Evolutionary conservation across 2,888 invertebrate genomes (phyloP).

Genomic region (Hymenopus coronatus): DNA sequence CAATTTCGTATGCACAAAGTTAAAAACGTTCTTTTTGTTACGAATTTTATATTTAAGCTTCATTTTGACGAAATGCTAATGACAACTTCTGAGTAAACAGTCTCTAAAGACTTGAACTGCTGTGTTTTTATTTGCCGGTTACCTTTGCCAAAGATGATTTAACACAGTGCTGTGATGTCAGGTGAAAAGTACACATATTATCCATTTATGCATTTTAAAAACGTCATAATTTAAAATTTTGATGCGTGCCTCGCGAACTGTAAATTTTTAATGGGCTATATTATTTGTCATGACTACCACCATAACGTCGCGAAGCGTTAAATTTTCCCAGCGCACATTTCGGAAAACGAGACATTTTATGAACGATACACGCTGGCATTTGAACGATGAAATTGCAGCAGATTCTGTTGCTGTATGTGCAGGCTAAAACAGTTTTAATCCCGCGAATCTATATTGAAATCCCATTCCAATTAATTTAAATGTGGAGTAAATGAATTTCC

Average conservation of each 20-base stretch:
- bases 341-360: neutral
- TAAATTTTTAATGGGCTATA: neutral
- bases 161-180: neutral
- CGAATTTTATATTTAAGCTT: too few species aligned
- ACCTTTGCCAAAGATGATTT: neutral
- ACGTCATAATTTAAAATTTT: neutral
- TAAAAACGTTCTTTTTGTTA: too few species aligned
- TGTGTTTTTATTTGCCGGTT: neutral
- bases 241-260: neutral
- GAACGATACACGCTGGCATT: neutral
- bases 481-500: neutral
- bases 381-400: neutral
- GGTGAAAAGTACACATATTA: neutral
- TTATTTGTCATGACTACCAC: neutral
- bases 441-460: neutral
- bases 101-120: neutral
- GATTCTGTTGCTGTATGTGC: neutral
- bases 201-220: neutral
- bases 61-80: too few species aligned
- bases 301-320: neutral
- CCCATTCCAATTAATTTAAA: neutral
- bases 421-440: neutral
- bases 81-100: neutral
- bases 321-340: neutral
- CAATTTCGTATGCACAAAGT: too few species aligned